Percentiles rank a stretch among this genome's conserved stretches.
Evolutionary conservation across 2,888 invertebrate species (phyloP).

Genomic region (Malachius bipustulatus): DNA sequence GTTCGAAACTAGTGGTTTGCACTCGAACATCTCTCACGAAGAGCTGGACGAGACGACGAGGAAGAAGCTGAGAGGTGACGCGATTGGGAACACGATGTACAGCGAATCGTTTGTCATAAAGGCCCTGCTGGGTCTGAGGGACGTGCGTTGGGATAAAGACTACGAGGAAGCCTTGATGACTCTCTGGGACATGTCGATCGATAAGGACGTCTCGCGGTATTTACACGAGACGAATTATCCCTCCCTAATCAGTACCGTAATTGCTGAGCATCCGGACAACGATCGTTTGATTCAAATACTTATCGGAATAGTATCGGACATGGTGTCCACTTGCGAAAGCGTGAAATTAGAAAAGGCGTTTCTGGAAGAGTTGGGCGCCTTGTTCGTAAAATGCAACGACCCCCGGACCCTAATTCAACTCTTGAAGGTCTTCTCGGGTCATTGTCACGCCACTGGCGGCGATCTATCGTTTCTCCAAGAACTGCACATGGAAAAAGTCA

Average conservation of each 20-base stretch:
- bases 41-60: constrained; percentile 35
- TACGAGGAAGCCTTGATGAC: constrained; percentile 65
- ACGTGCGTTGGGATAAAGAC: constrained; percentile 45
- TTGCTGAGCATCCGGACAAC: constrained; percentile 42
- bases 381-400: constrained; percentile 54
- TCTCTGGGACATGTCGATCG: constrained; percentile 77
- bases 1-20: no score
- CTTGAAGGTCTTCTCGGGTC: constrained; percentile 55
- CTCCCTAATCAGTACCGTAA: constrained; percentile 47
- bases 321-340: constrained; percentile 53
- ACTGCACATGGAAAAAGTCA: constrained; percentile 47
- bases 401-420: constrained; percentile 61
- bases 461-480: no score
- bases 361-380: constrained; percentile 42
- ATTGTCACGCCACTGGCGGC: no score
- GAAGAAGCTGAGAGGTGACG: constrained; percentile 54
- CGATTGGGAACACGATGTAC: constrained; percentile 68
- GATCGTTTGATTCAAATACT: constrained; percentile 65
- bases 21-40: no score
- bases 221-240: constrained; percentile 56
- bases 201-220: constrained; percentile 61
- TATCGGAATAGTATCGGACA: constrained; percentile 73
- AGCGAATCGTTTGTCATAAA: constrained; percentile 64
- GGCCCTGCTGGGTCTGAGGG: constrained; percentile 50
- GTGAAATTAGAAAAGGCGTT: constrained; percentile 44